Percentiles rank a stretch among this genome's conserved stretches.
These are phyloP conservation scores for Harpalus rufipes DNA, from an alignment of 2,888 invertebrate genomes.

Conservation along the genomic window DNA sequence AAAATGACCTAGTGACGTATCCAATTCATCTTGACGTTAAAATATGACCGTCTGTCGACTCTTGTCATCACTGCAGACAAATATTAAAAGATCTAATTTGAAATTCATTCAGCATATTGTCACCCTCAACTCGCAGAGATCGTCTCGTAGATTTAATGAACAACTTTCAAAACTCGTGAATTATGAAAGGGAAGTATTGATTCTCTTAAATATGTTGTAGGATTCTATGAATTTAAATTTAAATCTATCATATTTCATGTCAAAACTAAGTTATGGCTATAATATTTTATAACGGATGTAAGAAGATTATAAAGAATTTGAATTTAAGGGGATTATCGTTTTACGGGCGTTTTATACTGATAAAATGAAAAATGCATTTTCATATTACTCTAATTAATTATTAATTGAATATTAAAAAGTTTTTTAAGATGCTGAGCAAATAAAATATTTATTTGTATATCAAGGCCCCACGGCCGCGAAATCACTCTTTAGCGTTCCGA, in stretches of 20 bases:
- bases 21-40: slow-evolving; percentile 7
- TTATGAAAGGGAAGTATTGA: no score
- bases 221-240: slow-evolving; percentile 4
- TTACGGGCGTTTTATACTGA: not conserved
- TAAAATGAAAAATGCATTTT: not conserved
- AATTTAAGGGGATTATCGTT: slow-evolving; percentile 6
- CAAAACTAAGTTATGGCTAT: not conserved
- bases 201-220: not conserved
- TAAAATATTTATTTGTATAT: no score
- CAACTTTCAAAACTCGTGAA: not conserved
- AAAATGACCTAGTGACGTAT: not conserved
- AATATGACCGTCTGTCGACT: not conserved
- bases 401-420: not conserved
- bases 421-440: not conserved
- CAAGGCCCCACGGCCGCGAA: no score
- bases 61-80: not conserved
- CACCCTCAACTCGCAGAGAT: not conserved
- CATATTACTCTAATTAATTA: not conserved
- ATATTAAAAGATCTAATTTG: slow-evolving; percentile 29
- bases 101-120: slow-evolving; percentile 23
- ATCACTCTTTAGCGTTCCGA: no score
- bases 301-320: not conserved
- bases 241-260: not conserved
- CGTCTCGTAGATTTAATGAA: slow-evolving; percentile 2
- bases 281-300: not conserved